These are phyloP conservation scores for Naso thynnoides DNA, from an alignment of 2,797 vertebrate genomes.

Conservation along the genomic window DNA sequence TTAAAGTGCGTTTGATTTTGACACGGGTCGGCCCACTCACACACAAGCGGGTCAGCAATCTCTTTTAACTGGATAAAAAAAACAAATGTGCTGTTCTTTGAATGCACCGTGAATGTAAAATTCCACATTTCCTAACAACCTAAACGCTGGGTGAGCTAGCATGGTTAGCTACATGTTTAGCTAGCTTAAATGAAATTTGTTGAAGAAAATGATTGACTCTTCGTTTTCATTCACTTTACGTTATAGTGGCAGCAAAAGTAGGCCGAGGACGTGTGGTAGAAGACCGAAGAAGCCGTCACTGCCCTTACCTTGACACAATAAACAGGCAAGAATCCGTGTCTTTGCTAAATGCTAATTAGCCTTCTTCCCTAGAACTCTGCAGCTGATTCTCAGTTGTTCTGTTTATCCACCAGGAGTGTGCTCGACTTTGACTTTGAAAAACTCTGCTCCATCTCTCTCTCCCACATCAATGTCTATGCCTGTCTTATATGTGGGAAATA, in stretches of 20 bases:
- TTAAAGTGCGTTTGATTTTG: not conserved
- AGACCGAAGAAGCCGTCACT: conserved; percentile 94
- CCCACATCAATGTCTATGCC: conserved; percentile 96
- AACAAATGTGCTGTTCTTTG: not conserved
- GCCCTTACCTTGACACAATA: conserved; percentile 96
- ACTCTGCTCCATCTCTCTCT: conserved; percentile 96
- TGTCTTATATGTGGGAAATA: conserved; percentile 98
- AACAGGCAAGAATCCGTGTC: conserved; percentile 86
- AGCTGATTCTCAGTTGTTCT: conserved; percentile 10
- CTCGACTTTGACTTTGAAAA: conserved; percentile 98
- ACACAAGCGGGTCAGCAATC: not conserved
- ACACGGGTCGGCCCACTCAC: not conserved
- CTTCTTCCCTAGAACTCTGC: too few relatives aligned
- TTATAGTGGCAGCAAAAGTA: conserved; percentile 82
- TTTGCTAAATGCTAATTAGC: conserved; percentile 18
- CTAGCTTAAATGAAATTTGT: conserved; percentile 15
- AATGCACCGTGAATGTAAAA: not conserved
- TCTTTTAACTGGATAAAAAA: too few relatives aligned
- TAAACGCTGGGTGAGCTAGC: conserved; percentile 20
- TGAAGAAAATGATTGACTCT: not conserved
- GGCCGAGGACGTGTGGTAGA: conserved; percentile 83
- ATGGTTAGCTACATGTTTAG: conserved; percentile 48
- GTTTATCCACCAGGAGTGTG: conserved; percentile 87
- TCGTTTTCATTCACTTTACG: not conserved
- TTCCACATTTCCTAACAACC: fast-evolving